Evolutionary conservation across 2,113 vertebrate genomes (phyloP).

Genomic region (Rhynchomys soricoides): DNA sequence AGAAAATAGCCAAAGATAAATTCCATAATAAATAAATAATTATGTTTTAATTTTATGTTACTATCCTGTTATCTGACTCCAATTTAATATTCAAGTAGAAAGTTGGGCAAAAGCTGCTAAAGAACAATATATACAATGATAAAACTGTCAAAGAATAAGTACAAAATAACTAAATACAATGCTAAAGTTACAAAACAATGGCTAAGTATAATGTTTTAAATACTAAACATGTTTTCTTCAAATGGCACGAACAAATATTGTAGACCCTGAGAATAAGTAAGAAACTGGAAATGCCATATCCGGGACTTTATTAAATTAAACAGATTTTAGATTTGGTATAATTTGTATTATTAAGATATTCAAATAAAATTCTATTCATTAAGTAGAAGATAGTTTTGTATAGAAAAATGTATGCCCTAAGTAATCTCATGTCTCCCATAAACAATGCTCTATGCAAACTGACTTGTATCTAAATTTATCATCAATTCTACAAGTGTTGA

Average conservation of each 20-base stretch:
- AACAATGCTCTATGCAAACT: neutral
- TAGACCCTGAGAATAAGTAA: neutral
- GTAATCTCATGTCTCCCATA: neutral
- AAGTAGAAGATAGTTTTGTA: neutral
- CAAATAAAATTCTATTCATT: neutral
- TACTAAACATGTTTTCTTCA: neutral
- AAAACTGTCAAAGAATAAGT: neutral
- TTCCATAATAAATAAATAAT: neutral
- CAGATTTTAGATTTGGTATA: neutral
- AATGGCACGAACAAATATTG: neutral
- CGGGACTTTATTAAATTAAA: neutral
- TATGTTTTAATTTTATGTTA: neutral
- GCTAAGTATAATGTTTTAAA: neutral
- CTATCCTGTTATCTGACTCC: neutral
- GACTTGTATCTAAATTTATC: neutral
- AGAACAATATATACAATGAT: neutral
- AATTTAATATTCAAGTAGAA: neutral
- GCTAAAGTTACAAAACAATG: neutral
- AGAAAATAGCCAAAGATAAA: neutral
- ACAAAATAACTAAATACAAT: neutral
- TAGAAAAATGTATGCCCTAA: neutral
- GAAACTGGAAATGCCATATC: neutral
- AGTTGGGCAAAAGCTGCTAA: neutral
- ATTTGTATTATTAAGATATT: neutral
- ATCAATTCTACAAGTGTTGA: neutral